These are phyloP conservation scores for Cynaeus angustus DNA, from an alignment of 2,888 invertebrate genomes.

Conservation along the genomic window DNA sequence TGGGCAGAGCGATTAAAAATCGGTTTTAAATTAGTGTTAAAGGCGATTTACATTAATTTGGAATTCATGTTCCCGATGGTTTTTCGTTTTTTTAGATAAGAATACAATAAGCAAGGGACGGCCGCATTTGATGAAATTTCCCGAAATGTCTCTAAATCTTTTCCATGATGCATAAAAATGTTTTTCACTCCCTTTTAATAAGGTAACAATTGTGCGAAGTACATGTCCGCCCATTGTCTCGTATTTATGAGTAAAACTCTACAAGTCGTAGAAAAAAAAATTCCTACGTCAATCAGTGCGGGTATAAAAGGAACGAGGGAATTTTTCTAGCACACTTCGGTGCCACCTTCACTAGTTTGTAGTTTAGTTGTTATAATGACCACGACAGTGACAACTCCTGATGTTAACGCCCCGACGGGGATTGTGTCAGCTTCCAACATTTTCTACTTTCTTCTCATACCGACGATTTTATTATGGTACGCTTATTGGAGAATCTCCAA, in stretches of 20 bases:
- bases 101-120: too few relatives aligned
- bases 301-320: constrained; percentile 22
- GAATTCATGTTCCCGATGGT: too few relatives aligned
- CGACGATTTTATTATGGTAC: constrained; percentile 80
- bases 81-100: too few relatives aligned
- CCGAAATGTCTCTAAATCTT: too few relatives aligned
- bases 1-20: too few relatives aligned
- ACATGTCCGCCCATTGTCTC: constrained; percentile 32
- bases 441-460: constrained; percentile 83
- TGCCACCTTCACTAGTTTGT: constrained; percentile 20
- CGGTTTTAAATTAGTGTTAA: too few relatives aligned
- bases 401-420: constrained; percentile 63
- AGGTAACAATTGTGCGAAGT: neutral
- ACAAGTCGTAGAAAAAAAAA: constrained; percentile 11
- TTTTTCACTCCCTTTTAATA: neutral
- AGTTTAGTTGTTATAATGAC: constrained; percentile 58
- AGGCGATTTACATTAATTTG: too few relatives aligned
- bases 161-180: neutral
- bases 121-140: too few relatives aligned
- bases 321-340: constrained; percentile 32
- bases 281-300: constrained; percentile 30
- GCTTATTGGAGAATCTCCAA: constrained; percentile 85
- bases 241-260: constrained; percentile 31
- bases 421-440: constrained; percentile 77
- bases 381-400: constrained; percentile 58